Evolutionary conservation across 2,797 vertebrate species (phyloP), one percentile per base, ranked within the genome.

Genomic region (Merluccius polli): DNA sequence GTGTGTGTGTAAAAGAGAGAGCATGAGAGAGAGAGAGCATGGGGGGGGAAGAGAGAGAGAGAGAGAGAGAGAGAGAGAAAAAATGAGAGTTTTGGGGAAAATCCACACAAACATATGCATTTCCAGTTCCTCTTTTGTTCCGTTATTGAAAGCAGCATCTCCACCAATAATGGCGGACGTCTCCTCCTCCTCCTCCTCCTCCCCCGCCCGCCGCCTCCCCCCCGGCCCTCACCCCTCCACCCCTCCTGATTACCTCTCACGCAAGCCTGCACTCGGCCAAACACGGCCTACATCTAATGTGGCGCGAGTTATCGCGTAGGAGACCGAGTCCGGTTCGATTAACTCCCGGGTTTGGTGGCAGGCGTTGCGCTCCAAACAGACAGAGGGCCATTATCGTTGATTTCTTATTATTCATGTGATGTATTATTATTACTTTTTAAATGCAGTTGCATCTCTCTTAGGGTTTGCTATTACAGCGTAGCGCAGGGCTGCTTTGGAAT

Each of bases 71-170:
- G 21, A 59, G 21, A 59, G 52, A 38, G 36, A n/a, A n/a, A n/a
- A n/a, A n/a, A n/a, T n/a, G 52, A 3, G 52, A 24, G 21, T n/a
- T 83, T 83, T 73, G 79, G 84, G 87, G 88, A 80, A 84, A 87
- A 88, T 90, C 85, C 91, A 87, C 92, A 91, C 83, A 92, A 93
- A 93, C 93, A 93, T 93, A 94, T 94, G 93, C 90, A 94, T 93
- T 94, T 94, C 92, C 90, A 94, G 91, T 93, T 93, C 90, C 86
- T 90, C 92, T 93, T 95, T 94, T 94, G 93, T 94, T 94, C 92
- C 91, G 88, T 95, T 94, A 95, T 94, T 94, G 93, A 94, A 94
- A 94, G 92, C 93, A 94, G 93, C 90, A 90, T 83, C 93, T 88
- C 86, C 80, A 89, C 89, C 92, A 92, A 93, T 94, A 89, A 91